Base-by-base conservation (phyloP, 2,113 vertebrate species). In the Platichthys flesus region DNA sequence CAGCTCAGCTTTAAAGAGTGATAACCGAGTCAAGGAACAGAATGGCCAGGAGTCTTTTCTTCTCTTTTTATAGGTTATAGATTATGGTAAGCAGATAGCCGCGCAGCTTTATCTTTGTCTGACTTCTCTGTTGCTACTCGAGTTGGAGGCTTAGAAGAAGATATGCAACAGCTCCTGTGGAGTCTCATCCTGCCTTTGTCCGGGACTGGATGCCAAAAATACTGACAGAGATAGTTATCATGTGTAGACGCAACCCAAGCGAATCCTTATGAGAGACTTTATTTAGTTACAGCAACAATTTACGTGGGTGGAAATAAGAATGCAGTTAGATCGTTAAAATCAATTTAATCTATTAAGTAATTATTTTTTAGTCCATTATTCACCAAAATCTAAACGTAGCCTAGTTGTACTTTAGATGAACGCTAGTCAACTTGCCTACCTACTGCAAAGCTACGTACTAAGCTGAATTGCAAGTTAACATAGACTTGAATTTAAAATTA, bases 51-150 rank as follows among this genome's bases (percentile, higher is more conserved):
- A 86, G 85, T 80, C 81, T 88, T 92, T 91, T 90, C 84, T 83
- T 79, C 84, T 87, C 73, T 74, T 89, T 86, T 92, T 84, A 85
- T 83, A 87, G 85, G 88, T 83, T 90, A 85, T 79, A 94, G 92
- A 94, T 94, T 93, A 94, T 79, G 89, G 86, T 93, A 92, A 93
- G 92, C 85, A 91, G 91, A 92, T 93, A 89, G 88, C 79, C 58
- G 65, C 64, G 23, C 69, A 60, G 76, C 76, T 84, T 90, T 80
- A 88, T 83, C 90, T 92, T 88, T 91, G 90, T 87, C 84, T 70
- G 80, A 82, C 75, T 76, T 71, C 86, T 78, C 74, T 62, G 62
- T 81, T 75, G 72, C 85, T 71, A 57, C 69, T 89, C 74, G 52
- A 85, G 83, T 87, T 86, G 71, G 85, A 61, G 74, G 88, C 87